Percentiles rank a stretch among this genome's conserved stretches.
Conservation (phyloP, 37 sponge, comb jelly and placozoan genomes). For the Halisarca cf. caerulea region DNA sequence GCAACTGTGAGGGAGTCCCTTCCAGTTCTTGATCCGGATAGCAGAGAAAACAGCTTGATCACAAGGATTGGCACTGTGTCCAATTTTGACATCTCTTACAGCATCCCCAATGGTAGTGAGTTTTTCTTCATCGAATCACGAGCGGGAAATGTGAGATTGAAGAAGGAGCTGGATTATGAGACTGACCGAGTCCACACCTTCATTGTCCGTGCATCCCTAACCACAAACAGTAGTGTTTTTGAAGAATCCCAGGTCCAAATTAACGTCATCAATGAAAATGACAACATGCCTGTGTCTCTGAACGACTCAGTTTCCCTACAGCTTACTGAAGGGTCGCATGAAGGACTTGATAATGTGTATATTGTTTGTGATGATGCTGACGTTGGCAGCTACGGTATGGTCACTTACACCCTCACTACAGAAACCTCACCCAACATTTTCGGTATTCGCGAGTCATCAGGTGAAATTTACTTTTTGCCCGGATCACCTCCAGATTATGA, state of each 20-base stretch:
- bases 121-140: constrained; percentile 39
- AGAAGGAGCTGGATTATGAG: constrained; percentile 59
- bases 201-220: constrained; percentile 38
- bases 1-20: neutral
- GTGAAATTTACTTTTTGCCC: constrained; percentile 24
- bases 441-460: constrained; percentile 3
- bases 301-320: neutral
- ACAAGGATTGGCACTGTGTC: constrained; percentile 26
- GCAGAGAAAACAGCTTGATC: neutral
- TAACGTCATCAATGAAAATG: constrained; percentile 19
- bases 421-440: constrained; percentile 25
- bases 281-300: neutral
- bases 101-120: neutral
- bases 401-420: neutral
- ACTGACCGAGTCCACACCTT: constrained; percentile 31
- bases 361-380: neutral
- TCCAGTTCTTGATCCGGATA: constrained; percentile 13
- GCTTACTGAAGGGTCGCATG: neutral
- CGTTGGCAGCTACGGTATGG: neutral
- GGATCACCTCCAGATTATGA: constrained; percentile 49
- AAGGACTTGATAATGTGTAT: neutral
- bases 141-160: constrained; percentile 48
- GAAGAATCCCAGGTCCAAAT: neutral
- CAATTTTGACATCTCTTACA: constrained; percentile 27
- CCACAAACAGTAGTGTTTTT: neutral